Base-by-base conservation (phyloP, 2,113 vertebrate genomes). In the Gopherus flavomarginatus region DNA sequence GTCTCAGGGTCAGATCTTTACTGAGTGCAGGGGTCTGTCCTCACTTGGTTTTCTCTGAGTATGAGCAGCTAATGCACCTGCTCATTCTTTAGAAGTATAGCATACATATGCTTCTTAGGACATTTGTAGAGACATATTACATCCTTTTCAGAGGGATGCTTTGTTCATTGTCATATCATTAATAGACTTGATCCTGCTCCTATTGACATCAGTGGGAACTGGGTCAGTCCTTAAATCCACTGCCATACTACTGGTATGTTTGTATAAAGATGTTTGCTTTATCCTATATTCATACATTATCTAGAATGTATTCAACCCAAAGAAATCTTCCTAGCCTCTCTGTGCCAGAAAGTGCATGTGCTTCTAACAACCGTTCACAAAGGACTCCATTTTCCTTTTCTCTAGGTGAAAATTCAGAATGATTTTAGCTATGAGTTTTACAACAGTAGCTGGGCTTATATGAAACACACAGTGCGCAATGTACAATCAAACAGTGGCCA, bases 381-480 rank as follows among this genome's bases (percentile, higher is more conserved):
- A 93, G 44, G 14, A 5, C 22, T 95, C 42, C 84, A 1, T 96
- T 87, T 97, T 94, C 85, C 29, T 95, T 88, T 2, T 54, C 92
- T 92, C 8, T 94, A 99, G 99, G 99, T 99, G 79, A 98, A 96
- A 95, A 97, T 99, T 83, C 96, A 99, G 91, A 99, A 99, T 84
- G 99, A 99, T 59, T 99, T 99, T 88, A 99, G 96, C 42, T 99
- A 99, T 2, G 99, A 99, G 62, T 99, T 98, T 96, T 99, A 99
- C 50, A 98, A 99, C 56, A 99, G 99, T 90, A 98, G 98, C 83
- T 99, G 99, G 99, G 98, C 99, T 83, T 99, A 99, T 10, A 69
- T 97, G 90, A 99, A 99, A 77, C 53, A 97, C 1, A 94, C 83
- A 24, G 97, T 98, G 38, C 6, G 2, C 3, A 19, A 10, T 24